Percentiles rank a stretch among this genome's conserved stretches.
These are phyloP conservation scores for Girardinus metallicus DNA, from an alignment of 2,797 vertebrate genomes.

Conservation along the genomic window DNA sequence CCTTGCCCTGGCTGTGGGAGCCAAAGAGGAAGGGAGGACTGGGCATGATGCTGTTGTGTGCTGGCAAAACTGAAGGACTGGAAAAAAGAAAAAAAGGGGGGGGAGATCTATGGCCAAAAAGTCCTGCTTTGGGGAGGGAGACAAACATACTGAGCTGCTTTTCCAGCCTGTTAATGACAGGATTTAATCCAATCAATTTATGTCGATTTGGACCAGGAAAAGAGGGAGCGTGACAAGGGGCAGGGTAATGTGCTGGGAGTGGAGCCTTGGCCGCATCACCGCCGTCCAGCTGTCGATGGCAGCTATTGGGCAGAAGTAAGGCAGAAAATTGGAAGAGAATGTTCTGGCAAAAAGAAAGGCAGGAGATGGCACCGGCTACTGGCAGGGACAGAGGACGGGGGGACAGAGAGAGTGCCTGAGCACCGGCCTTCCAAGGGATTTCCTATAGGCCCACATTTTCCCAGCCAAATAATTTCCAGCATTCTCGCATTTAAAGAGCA, in stretches of 20 bases:
- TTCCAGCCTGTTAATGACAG: constrained; percentile 84
- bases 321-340: constrained; percentile 83
- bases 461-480: constrained; percentile 73
- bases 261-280: constrained; percentile 77
- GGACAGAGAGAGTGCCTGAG: constrained; percentile 69
- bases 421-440: constrained; percentile 78
- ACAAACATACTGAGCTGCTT: constrained; percentile 82
- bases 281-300: constrained; percentile 81
- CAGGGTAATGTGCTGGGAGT: constrained; percentile 79
- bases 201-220: constrained; percentile 79
- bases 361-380: constrained; percentile 78
- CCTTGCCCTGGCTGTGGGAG: constrained; percentile 54
- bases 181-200: constrained; percentile 85
- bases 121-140: constrained; percentile 73
- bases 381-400: constrained; percentile 69
- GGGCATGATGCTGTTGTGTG: constrained; percentile 75
- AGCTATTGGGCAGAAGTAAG: constrained; percentile 76
- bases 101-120: constrained; percentile 71
- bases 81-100: constrained; percentile 57
- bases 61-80: constrained; percentile 72
- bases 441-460: constrained; percentile 77
- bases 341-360: constrained; percentile 73
- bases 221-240: constrained; percentile 80
- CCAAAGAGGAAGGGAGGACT: constrained; percentile 68
- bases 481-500: constrained; percentile 79